A percentile compares a stretch with the other conserved stretches of the same genome.
Evolutionary conservation across 2,113 vertebrate genomes (phyloP).

Genomic region (Thunnus thynnus): DNA sequence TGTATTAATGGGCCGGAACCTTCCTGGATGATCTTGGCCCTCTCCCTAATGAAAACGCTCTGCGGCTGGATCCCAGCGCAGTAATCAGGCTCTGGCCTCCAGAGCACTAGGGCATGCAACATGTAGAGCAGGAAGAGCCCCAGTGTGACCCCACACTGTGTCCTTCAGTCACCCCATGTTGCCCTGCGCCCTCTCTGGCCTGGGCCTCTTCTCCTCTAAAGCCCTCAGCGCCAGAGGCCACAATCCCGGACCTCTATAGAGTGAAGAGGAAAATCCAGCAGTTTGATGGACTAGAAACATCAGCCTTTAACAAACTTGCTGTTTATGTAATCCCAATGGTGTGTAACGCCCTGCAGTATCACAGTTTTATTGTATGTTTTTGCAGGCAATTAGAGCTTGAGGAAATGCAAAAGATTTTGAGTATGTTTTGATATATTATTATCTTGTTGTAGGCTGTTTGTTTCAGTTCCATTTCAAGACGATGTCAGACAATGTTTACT

Average conservation of each 20-base stretch:
- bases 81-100: constrained; percentile 84
- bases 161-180: constrained; percentile 78
- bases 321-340: constrained; percentile 62
- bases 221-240: constrained; percentile 56
- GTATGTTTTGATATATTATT: constrained; percentile 40
- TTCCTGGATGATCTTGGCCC: constrained; percentile 87
- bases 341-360: constrained; percentile 42
- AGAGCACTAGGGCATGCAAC: constrained; percentile 73
- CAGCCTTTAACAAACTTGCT: constrained; percentile 55
- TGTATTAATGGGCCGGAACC: constrained; percentile 89
- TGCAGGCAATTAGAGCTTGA: constrained; percentile 31
- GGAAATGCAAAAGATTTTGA: constrained; percentile 26
- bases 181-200: constrained; percentile 72
- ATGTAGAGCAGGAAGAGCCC: constrained; percentile 80
- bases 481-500: constrained; percentile 47
- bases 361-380: constrained; percentile 25
- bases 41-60: constrained; percentile 87
- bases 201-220: constrained; percentile 66
- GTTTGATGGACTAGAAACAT: constrained; percentile 62
- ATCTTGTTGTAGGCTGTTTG: constrained; percentile 8
- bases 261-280: constrained; percentile 33
- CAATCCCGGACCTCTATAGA: constrained; percentile 44
- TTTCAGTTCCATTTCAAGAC: constrained; percentile 28
- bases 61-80: constrained; percentile 80
- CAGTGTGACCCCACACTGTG: constrained; percentile 76